Evolutionary conservation across 2,888 invertebrate species (phyloP).

Genomic region (Dichetophora obliterata): DNA sequence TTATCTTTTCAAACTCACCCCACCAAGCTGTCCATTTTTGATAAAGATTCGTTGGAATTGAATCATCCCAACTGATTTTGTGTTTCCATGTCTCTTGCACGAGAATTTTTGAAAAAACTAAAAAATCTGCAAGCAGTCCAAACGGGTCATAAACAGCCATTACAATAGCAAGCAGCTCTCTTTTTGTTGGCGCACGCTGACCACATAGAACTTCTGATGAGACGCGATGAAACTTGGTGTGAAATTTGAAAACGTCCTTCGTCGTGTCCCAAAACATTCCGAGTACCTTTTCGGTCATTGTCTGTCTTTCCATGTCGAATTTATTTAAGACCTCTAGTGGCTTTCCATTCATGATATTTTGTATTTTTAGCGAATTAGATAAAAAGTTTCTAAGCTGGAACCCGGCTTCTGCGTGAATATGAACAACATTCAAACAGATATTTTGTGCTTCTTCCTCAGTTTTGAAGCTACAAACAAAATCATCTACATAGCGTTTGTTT

Average conservation of each 20-base stretch:
- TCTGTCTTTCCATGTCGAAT: slow-evolving; percentile 15
- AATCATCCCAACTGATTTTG: too few species aligned
- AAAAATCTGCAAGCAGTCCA: too few species aligned
- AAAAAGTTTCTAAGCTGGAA: slow-evolving; percentile 37
- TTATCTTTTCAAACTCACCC: too few species aligned
- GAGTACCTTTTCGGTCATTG: slow-evolving; percentile 38
- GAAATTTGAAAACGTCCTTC: slow-evolving; percentile 47
- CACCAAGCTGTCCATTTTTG: too few species aligned
- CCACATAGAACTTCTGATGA: too few species aligned
- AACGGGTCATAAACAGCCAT: too few species aligned
- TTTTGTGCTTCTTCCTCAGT: slow-evolving; percentile 19
- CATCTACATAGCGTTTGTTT: too few species aligned
- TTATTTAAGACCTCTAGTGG: neutral
- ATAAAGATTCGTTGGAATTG: too few species aligned
- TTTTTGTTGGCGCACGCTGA: too few species aligned
- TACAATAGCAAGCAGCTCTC: too few species aligned
- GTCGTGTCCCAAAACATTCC: slow-evolving; percentile 48
- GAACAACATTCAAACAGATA: slow-evolving; percentile 20
- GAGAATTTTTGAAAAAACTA: too few species aligned
- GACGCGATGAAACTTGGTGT: slow-evolving; percentile 42
- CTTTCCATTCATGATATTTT: neutral
- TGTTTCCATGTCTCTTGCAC: too few species aligned
- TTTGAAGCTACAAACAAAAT: slow-evolving; percentile 40
- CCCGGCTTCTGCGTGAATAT: slow-evolving; percentile 21
- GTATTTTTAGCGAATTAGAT: slow-evolving; percentile 9